phyloP scores from a whole-genome alignment of 2,888 invertebrate genomes.

The Mylabris sibirica region DNA sequence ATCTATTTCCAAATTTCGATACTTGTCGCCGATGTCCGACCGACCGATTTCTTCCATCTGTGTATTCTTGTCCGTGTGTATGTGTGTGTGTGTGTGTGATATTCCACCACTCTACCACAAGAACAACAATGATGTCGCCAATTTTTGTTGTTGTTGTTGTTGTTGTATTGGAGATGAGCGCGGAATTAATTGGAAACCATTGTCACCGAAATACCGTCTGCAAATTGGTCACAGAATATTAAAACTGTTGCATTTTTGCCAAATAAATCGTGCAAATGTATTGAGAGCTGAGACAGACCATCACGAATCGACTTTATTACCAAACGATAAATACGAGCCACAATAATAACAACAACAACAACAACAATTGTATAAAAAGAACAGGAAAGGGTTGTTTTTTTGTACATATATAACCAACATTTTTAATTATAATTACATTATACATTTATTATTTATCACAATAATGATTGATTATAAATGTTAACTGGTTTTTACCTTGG shows the following conservation, averaged over 20 bases:
- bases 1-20: not conserved
- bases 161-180: not conserved
- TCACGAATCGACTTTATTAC: conserved; percentile 48
- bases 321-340: conserved; percentile 47
- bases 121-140: not conserved
- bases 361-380: not conserved
- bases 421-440: conserved; percentile 5
- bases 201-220: conserved; percentile 36
- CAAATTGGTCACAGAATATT: conserved; percentile 46
- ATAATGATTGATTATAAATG: conserved; percentile 24
- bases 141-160: not conserved
- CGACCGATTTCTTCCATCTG: not conserved
- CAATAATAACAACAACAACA: conserved; percentile 18
- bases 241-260: conserved; percentile 47
- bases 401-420: not conserved
- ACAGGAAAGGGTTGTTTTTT: not conserved
- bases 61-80: too few species aligned
- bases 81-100: not conserved
- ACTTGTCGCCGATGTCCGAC: not conserved
- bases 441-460: not conserved
- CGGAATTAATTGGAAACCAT: conserved; percentile 25
- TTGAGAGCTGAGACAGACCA: conserved; percentile 44
- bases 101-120: too few species aligned
- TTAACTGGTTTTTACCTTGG: conserved; percentile 46
- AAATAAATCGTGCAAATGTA: conserved; percentile 39